phyloP scores from a whole-genome alignment of 1,140 invertebrate species.

The Chironomus tepperi region DNA sequence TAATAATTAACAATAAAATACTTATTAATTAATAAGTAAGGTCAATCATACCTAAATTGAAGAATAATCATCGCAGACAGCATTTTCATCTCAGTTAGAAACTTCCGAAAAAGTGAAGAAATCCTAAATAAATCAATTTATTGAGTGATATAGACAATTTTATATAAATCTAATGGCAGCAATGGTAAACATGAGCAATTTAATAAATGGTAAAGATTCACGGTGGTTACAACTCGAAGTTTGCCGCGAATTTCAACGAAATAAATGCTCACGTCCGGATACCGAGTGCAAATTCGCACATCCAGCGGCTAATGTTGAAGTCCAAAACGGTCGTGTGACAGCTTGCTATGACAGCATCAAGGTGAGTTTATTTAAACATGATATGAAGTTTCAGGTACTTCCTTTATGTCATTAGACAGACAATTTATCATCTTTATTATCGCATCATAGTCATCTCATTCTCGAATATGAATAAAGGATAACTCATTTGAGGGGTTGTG shows the following conservation, averaged over 20 bases:
- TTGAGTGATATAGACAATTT: neutral
- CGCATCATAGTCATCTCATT: too few relatives aligned
- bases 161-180: slow-evolving; percentile 59
- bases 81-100: too few relatives aligned
- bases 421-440: too few relatives aligned
- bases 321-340: slow-evolving; percentile 98
- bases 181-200: slow-evolving; percentile 95
- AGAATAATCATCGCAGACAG: too few relatives aligned
- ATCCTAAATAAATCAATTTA: neutral
- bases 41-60: too few relatives aligned
- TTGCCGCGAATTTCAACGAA: slow-evolving; percentile 98
- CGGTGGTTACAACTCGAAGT: slow-evolving; percentile 99
- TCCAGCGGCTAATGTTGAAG: slow-evolving; percentile 97
- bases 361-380: slow-evolving; percentile 55
- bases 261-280: slow-evolving; percentile 97
- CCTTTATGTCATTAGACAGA: too few relatives aligned
- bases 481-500: too few relatives aligned
- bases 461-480: too few relatives aligned
- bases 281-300: slow-evolving; percentile 99
- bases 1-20: too few relatives aligned
- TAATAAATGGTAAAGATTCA: slow-evolving; percentile 97
- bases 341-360: slow-evolving; percentile 99
- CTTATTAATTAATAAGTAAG: too few relatives aligned
- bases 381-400: neutral
- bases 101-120: too few relatives aligned